These are phyloP conservation scores for Anthopleura xanthogrammica DNA, from an alignment of 92 coral and sea anemone genomes.

Conservation along the genomic window DNA sequence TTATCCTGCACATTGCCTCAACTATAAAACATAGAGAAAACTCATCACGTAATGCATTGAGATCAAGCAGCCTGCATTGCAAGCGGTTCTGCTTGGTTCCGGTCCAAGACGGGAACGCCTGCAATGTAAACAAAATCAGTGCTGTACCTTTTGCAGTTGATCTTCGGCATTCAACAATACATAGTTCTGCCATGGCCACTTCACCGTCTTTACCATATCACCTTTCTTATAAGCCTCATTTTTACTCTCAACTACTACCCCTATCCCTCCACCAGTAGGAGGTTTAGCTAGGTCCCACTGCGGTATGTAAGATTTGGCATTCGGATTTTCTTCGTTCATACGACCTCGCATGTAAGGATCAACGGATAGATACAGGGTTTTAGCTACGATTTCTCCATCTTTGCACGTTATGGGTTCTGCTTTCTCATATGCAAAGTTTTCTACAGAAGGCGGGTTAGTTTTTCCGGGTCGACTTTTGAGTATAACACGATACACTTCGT, in stretches of 20 bases:
- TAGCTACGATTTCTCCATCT: conserved; percentile 65
- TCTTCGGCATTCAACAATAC: conserved; percentile 24
- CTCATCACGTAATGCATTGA: no score
- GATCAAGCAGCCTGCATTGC: no score
- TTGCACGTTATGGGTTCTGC: conserved; percentile 39
- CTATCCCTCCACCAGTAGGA: conserved; percentile 56
- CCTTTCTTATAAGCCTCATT: conserved; percentile 45
- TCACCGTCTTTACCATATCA: conserved; percentile 52
- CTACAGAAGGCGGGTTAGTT: conserved; percentile 54
- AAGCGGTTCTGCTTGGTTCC: no score
- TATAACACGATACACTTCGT: conserved; percentile 39
- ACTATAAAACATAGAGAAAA: no score
- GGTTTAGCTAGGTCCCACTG: conserved; percentile 66
- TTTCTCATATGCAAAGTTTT: conserved; percentile 62
- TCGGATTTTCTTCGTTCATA: conserved; percentile 53
- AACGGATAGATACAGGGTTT: conserved; percentile 76
- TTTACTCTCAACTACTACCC: conserved; percentile 59
- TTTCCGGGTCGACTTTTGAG: conserved; percentile 76
- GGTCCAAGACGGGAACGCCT: no score
- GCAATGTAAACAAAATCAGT: no score
- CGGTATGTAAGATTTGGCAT: conserved; percentile 21
- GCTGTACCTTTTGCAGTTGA: conserved; percentile 28
- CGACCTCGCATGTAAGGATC: conserved; percentile 85
- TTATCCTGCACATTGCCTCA: no score
- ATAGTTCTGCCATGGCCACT: conserved; percentile 78